phyloP scores from a whole-genome alignment of 2,888 invertebrate genomes.

The Watsonalla cultraria region DNA sequence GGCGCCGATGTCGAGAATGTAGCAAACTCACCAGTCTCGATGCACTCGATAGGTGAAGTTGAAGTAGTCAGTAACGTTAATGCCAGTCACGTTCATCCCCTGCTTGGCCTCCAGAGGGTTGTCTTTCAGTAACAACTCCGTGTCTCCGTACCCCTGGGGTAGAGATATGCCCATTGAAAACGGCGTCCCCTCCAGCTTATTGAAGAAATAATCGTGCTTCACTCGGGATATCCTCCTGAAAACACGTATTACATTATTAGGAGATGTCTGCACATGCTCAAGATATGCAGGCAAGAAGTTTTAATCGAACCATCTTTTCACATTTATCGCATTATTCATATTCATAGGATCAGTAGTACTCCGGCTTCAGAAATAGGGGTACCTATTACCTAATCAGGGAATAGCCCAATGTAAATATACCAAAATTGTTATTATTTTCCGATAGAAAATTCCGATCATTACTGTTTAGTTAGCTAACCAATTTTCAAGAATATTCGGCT shows the following conservation, averaged over 20 bases:
- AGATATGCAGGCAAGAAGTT: too few species aligned
- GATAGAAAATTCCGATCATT: too few species aligned
- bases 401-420: too few species aligned
- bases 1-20: too few species aligned
- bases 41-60: slow-evolving; percentile 88
- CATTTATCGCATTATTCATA: too few species aligned
- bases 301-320: too few species aligned
- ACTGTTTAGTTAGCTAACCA: too few species aligned
- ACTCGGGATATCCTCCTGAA: slow-evolving; percentile 84
- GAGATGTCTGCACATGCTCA: too few species aligned
- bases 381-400: too few species aligned
- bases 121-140: slow-evolving; percentile 86
- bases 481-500: neutral
- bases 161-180: slow-evolving; percentile 92
- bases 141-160: slow-evolving; percentile 88
- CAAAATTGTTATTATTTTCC: too few species aligned
- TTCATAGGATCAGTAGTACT: too few species aligned
- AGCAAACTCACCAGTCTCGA: slow-evolving; percentile 85
- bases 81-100: slow-evolving; percentile 81
- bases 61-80: slow-evolving; percentile 86
- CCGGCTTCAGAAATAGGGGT: too few species aligned
- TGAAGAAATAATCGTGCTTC: slow-evolving; percentile 90
- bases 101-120: slow-evolving; percentile 84
- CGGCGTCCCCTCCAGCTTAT: slow-evolving; percentile 89
- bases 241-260: slow-evolving; percentile 6